Percentiles rank a stretch among this genome's conserved stretches.
These are phyloP conservation scores for Pandion haliaetus DNA, from an alignment of 2,113 vertebrate species.

Conservation along the genomic window DNA sequence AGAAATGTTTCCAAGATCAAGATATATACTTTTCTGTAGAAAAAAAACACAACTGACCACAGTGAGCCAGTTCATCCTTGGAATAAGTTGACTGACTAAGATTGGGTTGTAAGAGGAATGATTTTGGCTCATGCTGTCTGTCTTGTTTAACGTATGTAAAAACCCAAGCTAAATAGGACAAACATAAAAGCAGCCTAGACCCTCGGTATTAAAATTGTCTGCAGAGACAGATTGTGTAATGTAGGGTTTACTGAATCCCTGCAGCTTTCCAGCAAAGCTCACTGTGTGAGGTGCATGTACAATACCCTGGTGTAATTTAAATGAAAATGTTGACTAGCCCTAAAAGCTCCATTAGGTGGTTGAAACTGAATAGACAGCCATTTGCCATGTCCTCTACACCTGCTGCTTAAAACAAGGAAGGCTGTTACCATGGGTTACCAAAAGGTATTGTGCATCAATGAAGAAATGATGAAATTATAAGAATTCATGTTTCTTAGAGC, in stretches of 20 bases:
- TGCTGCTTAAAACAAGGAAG: background rate
- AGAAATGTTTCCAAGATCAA: background rate
- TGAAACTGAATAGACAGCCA: background rate
- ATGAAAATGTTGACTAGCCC: slow-evolving; percentile 17
- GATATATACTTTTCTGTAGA: background rate
- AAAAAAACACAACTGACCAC: background rate
- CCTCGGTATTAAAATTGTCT: background rate
- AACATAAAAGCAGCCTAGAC: background rate
- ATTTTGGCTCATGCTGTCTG: background rate
- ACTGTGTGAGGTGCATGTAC: background rate
- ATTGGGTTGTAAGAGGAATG: background rate
- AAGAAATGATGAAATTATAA: background rate
- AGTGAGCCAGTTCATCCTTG: background rate
- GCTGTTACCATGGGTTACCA: background rate
- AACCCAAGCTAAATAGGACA: background rate
- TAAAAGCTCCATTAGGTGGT: slow-evolving; percentile 15
- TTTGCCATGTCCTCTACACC: background rate
- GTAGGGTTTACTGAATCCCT: slow-evolving; percentile 38
- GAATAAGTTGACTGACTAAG: background rate
- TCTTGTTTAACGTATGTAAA: background rate
- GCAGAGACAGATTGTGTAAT: slow-evolving; percentile 12
- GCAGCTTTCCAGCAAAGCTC: slow-evolving; percentile 23
- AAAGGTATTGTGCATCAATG: background rate
- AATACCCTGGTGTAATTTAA: background rate
- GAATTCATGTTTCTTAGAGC: background rate